phyloP scores from a whole-genome alignment of 1,140 invertebrate genomes.

The Drosophila subpulchrella region DNA sequence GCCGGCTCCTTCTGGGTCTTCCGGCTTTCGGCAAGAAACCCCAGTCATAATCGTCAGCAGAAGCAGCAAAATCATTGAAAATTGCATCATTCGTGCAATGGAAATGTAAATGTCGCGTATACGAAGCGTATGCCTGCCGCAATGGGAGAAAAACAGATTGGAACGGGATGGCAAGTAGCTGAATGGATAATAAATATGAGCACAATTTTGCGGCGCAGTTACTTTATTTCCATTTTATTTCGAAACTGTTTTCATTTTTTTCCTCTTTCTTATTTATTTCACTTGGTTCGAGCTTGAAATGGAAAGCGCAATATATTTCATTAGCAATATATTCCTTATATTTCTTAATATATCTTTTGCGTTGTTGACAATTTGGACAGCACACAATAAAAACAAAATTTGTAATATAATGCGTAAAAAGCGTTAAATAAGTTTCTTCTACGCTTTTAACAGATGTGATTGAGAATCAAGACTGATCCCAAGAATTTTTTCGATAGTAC shows the following conservation, averaged over 20 bases:
- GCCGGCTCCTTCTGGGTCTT: constrained; percentile 33
- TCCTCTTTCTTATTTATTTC: constrained; percentile 39
- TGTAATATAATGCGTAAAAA: constrained; percentile 24
- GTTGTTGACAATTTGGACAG: constrained; percentile 20
- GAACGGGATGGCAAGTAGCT: constrained; percentile 16
- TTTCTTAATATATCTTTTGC: constrained; percentile 36
- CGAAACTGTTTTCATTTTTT: constrained; percentile 41
- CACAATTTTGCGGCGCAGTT: constrained; percentile 66
- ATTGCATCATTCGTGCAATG: constrained; percentile 66
- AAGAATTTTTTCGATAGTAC: background rate
- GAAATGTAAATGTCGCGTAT: constrained; percentile 70
- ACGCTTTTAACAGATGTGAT: constrained; percentile 6
- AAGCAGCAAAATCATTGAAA: constrained; percentile 36
- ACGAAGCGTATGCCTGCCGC: constrained; percentile 59
- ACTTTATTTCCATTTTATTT: constrained; percentile 73
- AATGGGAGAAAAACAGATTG: constrained; percentile 17
- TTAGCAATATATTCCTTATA: constrained; percentile 39
- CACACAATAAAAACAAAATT: background rate
- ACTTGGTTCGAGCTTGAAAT: constrained; percentile 47
- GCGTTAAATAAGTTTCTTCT: constrained; percentile 3
- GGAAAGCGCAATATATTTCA: constrained; percentile 71
- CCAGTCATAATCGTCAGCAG: constrained; percentile 9
- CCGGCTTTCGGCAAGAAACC: constrained; percentile 25
- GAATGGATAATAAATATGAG: constrained; percentile 53
- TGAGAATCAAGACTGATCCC: constrained; percentile 32